Evolutionary conservation across 2,888 invertebrate genomes (phyloP), one percentile per base, ranked within the genome.

Genomic region (Resseliella maxima): DNA sequence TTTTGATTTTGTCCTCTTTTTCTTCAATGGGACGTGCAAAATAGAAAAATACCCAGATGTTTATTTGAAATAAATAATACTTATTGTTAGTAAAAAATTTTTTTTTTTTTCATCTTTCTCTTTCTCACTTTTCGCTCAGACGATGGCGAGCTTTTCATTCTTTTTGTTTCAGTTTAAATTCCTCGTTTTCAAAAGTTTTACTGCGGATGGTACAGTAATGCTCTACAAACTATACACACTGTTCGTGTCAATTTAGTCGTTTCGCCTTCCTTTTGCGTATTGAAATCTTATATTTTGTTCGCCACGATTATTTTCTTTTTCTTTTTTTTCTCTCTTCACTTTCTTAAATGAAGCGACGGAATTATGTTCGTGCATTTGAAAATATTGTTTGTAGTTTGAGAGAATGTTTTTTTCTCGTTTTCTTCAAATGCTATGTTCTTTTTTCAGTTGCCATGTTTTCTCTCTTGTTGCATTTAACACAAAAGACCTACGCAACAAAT

Each of bases 41-140:
- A 72, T 72, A 72, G 31, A 72, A 72, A 72, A 72, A 72, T 72
- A 72, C 72, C 72, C 72, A 72, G 72, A 72, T 72, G 72, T 72
- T 72, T 72, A 72, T 72, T 72, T 72, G 72, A 72, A 72, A 72
- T 72, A 72, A 72, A 72, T 72, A 72, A 72, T 72, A 72, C 72
- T 72, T 72, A 72, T 72, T 72, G 72, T 72, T 72, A 72, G 72
- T 72, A 72, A 31, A n/a, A n/a, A n/a, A n/a, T n/a, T n/a, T 72
- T 27, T 72, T 72, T 72, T 72, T 35, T 72, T 24, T 24, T 3
- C 59, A n/a, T n/a, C n/a, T 41, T 41, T 41, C 41, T 41, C 41
- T 41, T 12, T 41, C 41, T 41, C 41, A 8, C 41, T 41, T 41
- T 41, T n/a, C n/a, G n/a, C n/a, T n/a, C n/a, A n/a, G n/a, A n/a